Base-by-base conservation (phyloP, 2,888 invertebrate species). In the Himalopsyche japonica region DNA sequence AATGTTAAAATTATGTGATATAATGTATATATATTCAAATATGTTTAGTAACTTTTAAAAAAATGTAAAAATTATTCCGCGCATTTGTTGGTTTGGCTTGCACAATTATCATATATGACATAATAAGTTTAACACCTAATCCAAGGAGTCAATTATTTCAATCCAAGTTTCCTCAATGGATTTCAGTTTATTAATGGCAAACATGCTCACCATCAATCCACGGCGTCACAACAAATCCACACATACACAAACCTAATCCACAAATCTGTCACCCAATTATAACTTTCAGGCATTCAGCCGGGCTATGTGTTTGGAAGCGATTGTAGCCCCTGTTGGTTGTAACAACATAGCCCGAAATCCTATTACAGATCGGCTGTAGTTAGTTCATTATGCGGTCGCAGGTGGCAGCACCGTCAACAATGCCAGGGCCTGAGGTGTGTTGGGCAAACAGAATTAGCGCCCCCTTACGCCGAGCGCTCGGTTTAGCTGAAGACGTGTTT, bases 211-310 rank as follows among this genome's bases (percentile, higher is more conserved):
- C 57, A 57, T 57, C 57, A 57, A 57, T 57, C 57, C 57, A 20
- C 20, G 57, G 57, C 57, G 57, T 57, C 57, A 57, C 1, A 57
- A 57, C 57, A 57, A 57, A 57, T 57, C 24, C 57, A 20, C 57
- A 57, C 57, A 83, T 79, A 70, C 15, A 79, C 57, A 57, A 83
- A 83, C 57, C 83, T 83, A 83, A 83, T 83, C 83, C 83, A 80
- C 83, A 83, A 83, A 83, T 83, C 83, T 83, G 83, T 83, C 83
- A 83, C 80, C 83, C 83, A 83, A 83, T 83, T 83, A 83, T 80
- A 48, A 76, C 76, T 76, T 30, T 32, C 76, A n/a, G 32, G 76
- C 76, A 76, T 57, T 8, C 57, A 57, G 7, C 57, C 57, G 6
- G 8, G 6, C 4, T 20, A n/a, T 57, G 43, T 57, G 20, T 57